These are phyloP conservation scores for Ichneumoninae sp. DNA, from an alignment of 2,888 invertebrate genomes.

Conservation along the genomic window DNA sequence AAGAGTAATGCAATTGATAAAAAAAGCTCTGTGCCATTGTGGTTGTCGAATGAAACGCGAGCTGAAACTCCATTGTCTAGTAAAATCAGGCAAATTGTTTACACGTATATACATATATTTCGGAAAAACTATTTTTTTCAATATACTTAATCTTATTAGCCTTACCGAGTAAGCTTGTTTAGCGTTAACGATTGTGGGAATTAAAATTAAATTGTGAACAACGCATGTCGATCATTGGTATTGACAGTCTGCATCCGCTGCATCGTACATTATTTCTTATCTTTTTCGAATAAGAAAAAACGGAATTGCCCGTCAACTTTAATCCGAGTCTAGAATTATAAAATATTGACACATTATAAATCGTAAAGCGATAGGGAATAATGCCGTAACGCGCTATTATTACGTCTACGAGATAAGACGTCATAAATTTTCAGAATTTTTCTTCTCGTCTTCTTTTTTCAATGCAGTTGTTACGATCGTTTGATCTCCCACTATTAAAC, in stretches of 20 bases:
- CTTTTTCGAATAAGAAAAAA: not conserved
- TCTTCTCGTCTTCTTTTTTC: not conserved
- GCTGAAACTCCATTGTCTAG: too few relatives aligned
- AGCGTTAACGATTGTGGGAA: too few relatives aligned
- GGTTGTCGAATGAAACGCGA: too few relatives aligned
- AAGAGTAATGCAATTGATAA: too few relatives aligned
- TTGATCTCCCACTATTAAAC: slow-evolving; percentile 19
- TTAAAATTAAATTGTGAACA: not conserved
- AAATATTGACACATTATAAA: slow-evolving; percentile 28
- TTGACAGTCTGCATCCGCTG: not conserved
- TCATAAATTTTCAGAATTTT: slow-evolving; percentile 40
- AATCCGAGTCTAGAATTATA: not conserved
- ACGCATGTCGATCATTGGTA: not conserved
- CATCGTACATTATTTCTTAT: not conserved
- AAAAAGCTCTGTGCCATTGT: too few relatives aligned
- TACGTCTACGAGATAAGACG: slow-evolving; percentile 44
- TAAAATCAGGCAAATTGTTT: too few relatives aligned
- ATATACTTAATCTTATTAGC: too few relatives aligned
- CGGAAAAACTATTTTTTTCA: too few relatives aligned
- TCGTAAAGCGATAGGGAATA: slow-evolving; percentile 18
- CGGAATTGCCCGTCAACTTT: not conserved
- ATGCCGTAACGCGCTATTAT: slow-evolving; percentile 19
- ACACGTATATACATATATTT: too few relatives aligned
- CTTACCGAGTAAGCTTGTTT: too few relatives aligned
- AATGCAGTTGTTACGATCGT: slow-evolving; percentile 16